These are phyloP conservation scores for Baryphthengus martii DNA, from an alignment of 2,113 vertebrate genomes.

Conservation along the genomic window DNA sequence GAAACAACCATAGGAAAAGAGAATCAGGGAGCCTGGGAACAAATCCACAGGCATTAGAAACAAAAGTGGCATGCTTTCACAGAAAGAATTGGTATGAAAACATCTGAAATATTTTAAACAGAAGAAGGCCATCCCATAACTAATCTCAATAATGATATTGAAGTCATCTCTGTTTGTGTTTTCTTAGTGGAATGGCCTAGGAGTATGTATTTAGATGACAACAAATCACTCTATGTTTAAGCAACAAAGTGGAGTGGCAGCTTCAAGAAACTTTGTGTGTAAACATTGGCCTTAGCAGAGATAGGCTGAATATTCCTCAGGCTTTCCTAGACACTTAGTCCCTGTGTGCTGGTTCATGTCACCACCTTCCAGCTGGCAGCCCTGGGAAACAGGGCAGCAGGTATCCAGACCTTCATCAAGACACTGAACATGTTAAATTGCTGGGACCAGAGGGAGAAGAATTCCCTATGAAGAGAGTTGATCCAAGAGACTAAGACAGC, in stretches of 20 bases:
- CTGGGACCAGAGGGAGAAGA: neutral
- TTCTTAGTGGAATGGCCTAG: neutral
- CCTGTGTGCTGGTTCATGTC: neutral
- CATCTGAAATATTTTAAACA: conserved; percentile 2
- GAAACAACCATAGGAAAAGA: neutral
- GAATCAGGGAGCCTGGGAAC: neutral
- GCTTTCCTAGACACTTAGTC: neutral
- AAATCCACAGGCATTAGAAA: neutral
- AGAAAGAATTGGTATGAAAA: neutral
- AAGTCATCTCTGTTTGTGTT: neutral
- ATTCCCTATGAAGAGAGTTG: neutral
- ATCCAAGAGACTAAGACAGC: neutral
- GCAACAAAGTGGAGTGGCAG: neutral
- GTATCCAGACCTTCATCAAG: neutral
- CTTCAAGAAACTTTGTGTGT: neutral
- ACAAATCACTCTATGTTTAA: neutral
- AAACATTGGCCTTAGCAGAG: neutral
- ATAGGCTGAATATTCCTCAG: neutral
- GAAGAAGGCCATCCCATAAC: neutral
- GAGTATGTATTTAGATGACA: neutral
- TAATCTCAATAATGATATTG: neutral
- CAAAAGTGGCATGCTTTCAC: neutral
- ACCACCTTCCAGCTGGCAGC: neutral
- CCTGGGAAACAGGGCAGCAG: neutral
- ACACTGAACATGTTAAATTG: neutral